Evolutionary conservation across 2,113 vertebrate species (phyloP).

Genomic region (Arenaria interpres): DNA sequence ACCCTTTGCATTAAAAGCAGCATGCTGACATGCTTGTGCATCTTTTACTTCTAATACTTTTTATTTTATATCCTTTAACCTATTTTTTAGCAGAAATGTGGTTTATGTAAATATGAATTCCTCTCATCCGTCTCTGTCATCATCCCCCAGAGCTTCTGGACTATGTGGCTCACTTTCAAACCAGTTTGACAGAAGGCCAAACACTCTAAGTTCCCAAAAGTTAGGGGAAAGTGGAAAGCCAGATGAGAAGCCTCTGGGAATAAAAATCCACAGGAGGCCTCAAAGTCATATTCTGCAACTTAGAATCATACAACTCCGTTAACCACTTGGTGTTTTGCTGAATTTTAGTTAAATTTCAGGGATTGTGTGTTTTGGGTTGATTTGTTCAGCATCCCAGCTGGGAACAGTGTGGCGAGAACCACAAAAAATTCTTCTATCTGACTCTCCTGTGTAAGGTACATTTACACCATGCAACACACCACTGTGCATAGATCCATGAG

Average conservation of each 20-base stretch:
- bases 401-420: background rate
- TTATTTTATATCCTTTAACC: background rate
- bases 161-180: slow-evolving; percentile 28
- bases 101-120: slow-evolving; percentile 15
- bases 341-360: background rate
- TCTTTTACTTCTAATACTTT: background rate
- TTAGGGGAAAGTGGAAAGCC: slow-evolving; percentile 19
- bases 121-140: slow-evolving; percentile 13
- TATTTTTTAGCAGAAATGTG: slow-evolving; percentile 15
- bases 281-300: background rate
- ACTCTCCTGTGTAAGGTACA: background rate
- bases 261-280: background rate
- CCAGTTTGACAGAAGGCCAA: slow-evolving; percentile 36
- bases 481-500: background rate
- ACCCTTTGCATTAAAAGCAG: background rate
- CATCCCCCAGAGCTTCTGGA: slow-evolving; percentile 18
- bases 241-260: slow-evolving; percentile 51
- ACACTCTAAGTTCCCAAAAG: slow-evolving; percentile 42
- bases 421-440: background rate
- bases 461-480: background rate
- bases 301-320: too few species aligned
- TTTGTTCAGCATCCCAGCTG: background rate
- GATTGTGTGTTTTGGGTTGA: background rate
- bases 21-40: background rate
- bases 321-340: background rate